Evolutionary conservation across 2,888 invertebrate species (phyloP).

Genomic region (Thalpophila matura): DNA sequence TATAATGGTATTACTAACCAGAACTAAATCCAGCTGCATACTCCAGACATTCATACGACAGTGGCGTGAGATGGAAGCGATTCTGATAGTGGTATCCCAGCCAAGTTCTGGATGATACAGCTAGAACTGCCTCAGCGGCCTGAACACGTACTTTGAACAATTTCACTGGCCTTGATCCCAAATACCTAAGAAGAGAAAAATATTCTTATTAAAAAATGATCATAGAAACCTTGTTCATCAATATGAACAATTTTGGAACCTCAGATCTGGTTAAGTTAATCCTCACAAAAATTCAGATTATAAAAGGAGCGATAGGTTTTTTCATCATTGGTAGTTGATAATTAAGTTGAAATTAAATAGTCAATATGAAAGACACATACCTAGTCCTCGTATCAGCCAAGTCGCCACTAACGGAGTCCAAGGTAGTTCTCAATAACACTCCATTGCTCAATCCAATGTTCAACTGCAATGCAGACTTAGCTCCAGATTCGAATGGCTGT

Average conservation of each 20-base stretch:
- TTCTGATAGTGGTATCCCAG: conserved; percentile 99
- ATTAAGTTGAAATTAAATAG: not conserved
- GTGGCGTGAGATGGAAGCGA: conserved; percentile 97
- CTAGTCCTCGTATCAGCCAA: conserved; percentile 99
- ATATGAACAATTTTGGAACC: conserved; percentile 38
- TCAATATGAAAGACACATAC: conserved; percentile 69
- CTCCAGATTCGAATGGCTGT: conserved; percentile 93
- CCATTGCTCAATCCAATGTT: conserved; percentile 99
- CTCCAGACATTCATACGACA: conserved; percentile 99
- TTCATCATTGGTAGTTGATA: conserved; percentile 78
- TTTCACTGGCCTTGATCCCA: conserved; percentile 98
- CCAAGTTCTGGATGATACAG: conserved; percentile 99
- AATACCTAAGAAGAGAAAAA: conserved; percentile 89
- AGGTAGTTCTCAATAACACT: conserved; percentile 97
- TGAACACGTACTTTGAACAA: conserved; percentile 99
- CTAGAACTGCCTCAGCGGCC: conserved; percentile 98
- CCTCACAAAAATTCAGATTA: conserved; percentile 91
- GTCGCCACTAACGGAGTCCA: conserved; percentile 99
- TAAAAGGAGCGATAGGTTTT: conserved; percentile 90
- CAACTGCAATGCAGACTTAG: conserved; percentile 95
- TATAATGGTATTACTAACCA: conserved; percentile 74
- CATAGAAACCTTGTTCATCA: not conserved
- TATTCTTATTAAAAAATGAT: not conserved
- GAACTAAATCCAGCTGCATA: conserved; percentile 99
- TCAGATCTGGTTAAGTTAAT: conserved; percentile 89